Evolutionary conservation across 2,113 vertebrate genomes (phyloP), one percentile per base, ranked within the genome.

Genomic region (Himantopus leucocephalus): DNA sequence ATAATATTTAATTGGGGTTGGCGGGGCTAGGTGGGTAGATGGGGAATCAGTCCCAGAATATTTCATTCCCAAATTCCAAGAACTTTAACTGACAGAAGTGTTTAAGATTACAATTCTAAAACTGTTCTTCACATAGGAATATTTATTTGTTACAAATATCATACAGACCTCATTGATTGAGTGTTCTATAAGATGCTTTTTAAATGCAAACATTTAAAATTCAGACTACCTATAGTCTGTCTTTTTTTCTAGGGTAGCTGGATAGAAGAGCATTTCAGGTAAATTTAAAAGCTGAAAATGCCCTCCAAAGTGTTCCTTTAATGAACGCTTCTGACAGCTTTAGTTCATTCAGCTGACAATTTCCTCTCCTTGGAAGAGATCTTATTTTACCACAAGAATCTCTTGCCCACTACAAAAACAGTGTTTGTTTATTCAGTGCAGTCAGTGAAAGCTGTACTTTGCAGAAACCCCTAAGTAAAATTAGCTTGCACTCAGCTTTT

Each of bases 91-190:
- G 39, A 78, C n/a, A 85, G 22, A 72, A 76, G 73, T 14, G 10
- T 52, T 87, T 56, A 67, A 34, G 43, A 74, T 26, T 19, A 68
- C 47, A 85, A 68, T 78, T 87, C 35, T 41, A 56, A 85, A 75
- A 81, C 14, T 58, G 29, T 80, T 81, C 76, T 78, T 94, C 47
- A 56, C 48, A 13, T 21, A 92, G 37, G 52, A 92, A 41, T 92
- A 93, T 43, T 37, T 91, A 52, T 90, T 96, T 94, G 77, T 94
- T 90, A 95, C 66, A 87, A 85, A 56, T n/a, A 63, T 59, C 2
- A 1, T n/a, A 48, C n/a, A 82, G 68, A 78, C 19, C 90, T 89
- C 84, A 90, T 8, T 76, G 71, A 91, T 0, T 56, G 67, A 96
- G 73, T 18, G 81, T 75, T 72, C 52, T 92, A 27, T 15, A 35